A percentile compares a stretch with the other conserved stretches of the same genome.
Evolutionary conservation across 2,113 vertebrate species (phyloP).

Genomic region (Hypanus sabinus): DNA sequence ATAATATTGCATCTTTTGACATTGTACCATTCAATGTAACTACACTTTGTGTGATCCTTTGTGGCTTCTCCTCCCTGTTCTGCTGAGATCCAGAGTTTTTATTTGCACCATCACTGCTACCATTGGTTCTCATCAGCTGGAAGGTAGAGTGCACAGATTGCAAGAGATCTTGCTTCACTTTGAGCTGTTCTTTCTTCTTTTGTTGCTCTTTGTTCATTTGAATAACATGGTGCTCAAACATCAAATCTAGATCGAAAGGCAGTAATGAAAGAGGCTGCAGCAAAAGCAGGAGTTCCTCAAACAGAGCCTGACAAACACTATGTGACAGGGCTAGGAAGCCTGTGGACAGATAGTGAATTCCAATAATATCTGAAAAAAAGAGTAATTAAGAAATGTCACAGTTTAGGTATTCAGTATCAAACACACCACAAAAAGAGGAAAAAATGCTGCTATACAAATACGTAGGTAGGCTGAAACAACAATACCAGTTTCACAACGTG

Average conservation of each 20-base stretch:
- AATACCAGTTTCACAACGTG: background rate
- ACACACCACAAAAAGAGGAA: background rate
- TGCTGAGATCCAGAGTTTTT: background rate
- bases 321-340: conserved; percentile 82
- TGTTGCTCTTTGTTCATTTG: conserved; percentile 79
- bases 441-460: background rate
- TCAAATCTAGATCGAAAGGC: conserved; percentile 86
- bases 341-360: conserved; percentile 77
- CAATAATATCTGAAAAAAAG: conserved; percentile 68
- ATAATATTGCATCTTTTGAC: conserved; percentile 12
- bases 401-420: background rate
- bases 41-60: conserved; percentile 40
- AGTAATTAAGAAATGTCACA: conserved; percentile 11
- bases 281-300: conserved; percentile 83
- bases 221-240: conserved; percentile 81
- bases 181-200: conserved; percentile 80
- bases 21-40: conserved; percentile 26
- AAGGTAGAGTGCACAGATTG: conserved; percentile 79
- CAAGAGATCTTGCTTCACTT: conserved; percentile 69
- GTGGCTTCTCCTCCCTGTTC: conserved; percentile 42
- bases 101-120: conserved; percentile 42
- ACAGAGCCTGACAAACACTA: conserved; percentile 72
- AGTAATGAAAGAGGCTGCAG: conserved; percentile 89
- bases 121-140: conserved; percentile 75
- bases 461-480: background rate